Evolutionary conservation across 1,140 invertebrate genomes (phyloP).

Genomic region (Meloidogyne chitwoodi): DNA sequence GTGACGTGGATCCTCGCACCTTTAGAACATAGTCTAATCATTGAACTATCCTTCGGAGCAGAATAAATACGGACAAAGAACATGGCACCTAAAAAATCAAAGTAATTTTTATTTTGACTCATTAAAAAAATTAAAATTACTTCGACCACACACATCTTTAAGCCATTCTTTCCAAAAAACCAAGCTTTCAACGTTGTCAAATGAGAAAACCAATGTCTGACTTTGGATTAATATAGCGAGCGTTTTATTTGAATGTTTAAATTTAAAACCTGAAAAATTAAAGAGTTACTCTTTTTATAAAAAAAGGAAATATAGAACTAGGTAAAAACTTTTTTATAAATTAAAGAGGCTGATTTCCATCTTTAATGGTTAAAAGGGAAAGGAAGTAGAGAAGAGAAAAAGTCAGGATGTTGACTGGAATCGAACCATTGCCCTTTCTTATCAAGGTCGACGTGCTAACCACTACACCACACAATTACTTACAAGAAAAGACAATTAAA

Average conservation of each 20-base stretch:
- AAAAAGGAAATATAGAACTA: too few species aligned
- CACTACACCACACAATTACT: too few species aligned
- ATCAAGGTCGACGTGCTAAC: too few species aligned
- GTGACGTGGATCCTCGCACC: constrained; percentile 38
- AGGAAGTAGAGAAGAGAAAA: too few species aligned
- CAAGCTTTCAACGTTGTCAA: constrained; percentile 38
- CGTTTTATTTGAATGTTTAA: constrained; percentile 33
- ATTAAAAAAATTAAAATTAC: constrained; percentile 16
- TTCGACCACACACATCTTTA: constrained; percentile 37
- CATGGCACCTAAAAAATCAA: constrained; percentile 35
- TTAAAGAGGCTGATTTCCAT: too few species aligned
- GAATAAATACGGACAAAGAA: constrained; percentile 24
- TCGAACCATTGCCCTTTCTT: too few species aligned
- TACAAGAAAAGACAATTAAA: too few species aligned
- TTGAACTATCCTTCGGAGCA: constrained; percentile 24
- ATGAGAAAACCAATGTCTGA: constrained; percentile 36
- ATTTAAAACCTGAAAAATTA: constrained; percentile 30
- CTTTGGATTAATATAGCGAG: constrained; percentile 36
- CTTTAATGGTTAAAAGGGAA: too few species aligned
- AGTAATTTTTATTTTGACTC: not conserved
- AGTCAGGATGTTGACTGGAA: too few species aligned
- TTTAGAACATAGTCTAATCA: constrained; percentile 26
- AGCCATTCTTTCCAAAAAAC: constrained; percentile 46
- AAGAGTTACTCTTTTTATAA: too few species aligned
- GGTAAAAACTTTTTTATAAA: too few species aligned